Conservation (phyloP, 2,797 vertebrate species). For the Rhinella marina region DNA sequence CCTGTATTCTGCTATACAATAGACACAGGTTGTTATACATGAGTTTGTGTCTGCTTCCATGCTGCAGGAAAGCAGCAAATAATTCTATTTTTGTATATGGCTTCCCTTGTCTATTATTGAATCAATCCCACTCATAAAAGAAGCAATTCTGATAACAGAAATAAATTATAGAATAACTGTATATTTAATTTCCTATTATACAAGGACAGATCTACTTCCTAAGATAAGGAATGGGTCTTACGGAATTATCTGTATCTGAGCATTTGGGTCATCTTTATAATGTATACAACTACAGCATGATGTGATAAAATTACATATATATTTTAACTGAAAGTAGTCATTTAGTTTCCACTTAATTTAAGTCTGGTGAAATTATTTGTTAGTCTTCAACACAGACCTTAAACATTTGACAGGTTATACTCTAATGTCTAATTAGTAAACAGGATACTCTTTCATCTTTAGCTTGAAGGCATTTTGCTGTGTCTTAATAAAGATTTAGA, state of each 20-base stretch:
- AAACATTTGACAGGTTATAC: background rate
- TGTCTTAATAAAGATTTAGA: constrained; percentile 35
- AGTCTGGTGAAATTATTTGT: background rate
- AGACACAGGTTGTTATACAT: background rate
- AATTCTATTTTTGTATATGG: background rate
- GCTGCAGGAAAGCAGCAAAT: background rate
- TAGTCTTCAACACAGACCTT: background rate
- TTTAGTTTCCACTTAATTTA: background rate
- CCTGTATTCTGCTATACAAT: background rate
- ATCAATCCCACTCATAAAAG: background rate
- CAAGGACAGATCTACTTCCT: background rate
- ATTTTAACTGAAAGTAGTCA: background rate
- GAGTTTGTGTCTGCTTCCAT: background rate
- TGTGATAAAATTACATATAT: background rate
- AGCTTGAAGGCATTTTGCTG: constrained; percentile 11
- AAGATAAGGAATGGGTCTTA: background rate
- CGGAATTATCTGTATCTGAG: background rate
- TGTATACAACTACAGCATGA: background rate
- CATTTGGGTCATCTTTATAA: background rate
- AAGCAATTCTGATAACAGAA: constrained; percentile 9
- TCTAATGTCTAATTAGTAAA: constrained; percentile 14
- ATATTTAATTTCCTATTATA: background rate
- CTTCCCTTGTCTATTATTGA: background rate
- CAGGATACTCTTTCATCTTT: constrained; percentile 28
- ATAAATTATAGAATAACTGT: background rate